Evolutionary conservation across 2,797 vertebrate species (phyloP).

Genomic region (Sebastes wilsoni): DNA sequence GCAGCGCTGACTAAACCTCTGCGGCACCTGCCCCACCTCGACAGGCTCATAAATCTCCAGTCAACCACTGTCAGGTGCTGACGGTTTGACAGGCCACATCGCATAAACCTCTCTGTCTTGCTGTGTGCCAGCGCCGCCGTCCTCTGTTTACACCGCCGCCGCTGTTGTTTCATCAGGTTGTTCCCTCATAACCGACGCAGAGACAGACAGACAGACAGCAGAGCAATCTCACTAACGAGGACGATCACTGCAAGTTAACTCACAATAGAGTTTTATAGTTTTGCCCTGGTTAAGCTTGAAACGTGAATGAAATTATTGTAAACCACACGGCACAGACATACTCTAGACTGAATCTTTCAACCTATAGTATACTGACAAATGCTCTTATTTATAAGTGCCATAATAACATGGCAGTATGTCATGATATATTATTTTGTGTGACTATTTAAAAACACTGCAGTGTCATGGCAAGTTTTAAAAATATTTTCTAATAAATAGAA

Average conservation of each 20-base stretch:
- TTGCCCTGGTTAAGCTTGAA: neutral
- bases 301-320: neutral
- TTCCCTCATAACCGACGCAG: neutral
- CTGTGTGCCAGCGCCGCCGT: neutral
- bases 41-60: slow-evolving; percentile 39
- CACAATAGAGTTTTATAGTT: neutral
- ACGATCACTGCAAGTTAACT: neutral
- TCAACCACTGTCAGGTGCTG: slow-evolving; percentile 34
- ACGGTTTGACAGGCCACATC: slow-evolving; percentile 15
- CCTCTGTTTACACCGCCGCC: neutral
- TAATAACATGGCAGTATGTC: neutral
- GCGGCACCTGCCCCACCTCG: slow-evolving; percentile 59
- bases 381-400: neutral
- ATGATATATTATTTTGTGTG: neutral
- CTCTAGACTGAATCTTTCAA: neutral
- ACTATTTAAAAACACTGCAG: neutral
- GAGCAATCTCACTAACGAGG: neutral
- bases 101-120: neutral
- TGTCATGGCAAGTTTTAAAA: neutral
- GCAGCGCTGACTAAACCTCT: slow-evolving; percentile 65
- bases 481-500: neutral
- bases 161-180: neutral
- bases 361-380: neutral
- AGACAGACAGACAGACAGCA: neutral
- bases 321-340: neutral